Evolutionary conservation across 2,888 invertebrate genomes (phyloP).

Genomic region (Nephrotoma flavescens): DNA sequence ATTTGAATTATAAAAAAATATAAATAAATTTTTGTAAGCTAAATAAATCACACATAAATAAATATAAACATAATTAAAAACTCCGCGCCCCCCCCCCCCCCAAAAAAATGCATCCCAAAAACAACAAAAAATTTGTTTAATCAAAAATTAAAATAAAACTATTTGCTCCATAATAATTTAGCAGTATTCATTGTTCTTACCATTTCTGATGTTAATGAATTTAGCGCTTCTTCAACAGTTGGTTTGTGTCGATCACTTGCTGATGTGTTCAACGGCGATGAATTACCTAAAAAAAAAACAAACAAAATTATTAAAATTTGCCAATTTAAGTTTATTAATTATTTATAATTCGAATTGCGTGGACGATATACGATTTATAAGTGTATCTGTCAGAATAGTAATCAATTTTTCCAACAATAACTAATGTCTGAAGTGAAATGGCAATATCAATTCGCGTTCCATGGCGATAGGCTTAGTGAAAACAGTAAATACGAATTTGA

Average conservation of each 20-base stretch:
- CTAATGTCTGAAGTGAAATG: no score
- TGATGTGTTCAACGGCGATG: slow-evolving; percentile 36
- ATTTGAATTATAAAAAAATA: not conserved
- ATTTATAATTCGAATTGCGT: not conserved
- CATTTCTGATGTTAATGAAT: slow-evolving; percentile 74
- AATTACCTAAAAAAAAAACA: slow-evolving; percentile 39
- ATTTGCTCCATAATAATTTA: not conserved
- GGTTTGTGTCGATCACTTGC: slow-evolving; percentile 36
- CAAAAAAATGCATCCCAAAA: not conserved
- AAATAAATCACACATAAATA: not conserved
- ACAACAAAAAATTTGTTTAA: not conserved
- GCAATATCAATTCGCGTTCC: no score
- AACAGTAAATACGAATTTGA: no score
- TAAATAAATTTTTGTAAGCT: not conserved
- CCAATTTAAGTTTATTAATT: not conserved
- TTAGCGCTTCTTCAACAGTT: slow-evolving; percentile 56
- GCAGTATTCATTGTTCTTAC: slow-evolving; percentile 36
- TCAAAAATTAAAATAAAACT: not conserved
- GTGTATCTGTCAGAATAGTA: no score
- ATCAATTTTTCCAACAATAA: no score
- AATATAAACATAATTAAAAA: not conserved
- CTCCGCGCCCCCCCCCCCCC: not conserved
- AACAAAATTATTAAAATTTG: slow-evolving; percentile 13
- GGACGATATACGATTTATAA: no score
- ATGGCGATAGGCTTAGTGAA: no score